Percentiles rank a stretch among this genome's conserved stretches.
These are phyloP conservation scores for Drosophila nigricruria DNA, from an alignment of 2,888 invertebrate genomes.

Conservation along the genomic window DNA sequence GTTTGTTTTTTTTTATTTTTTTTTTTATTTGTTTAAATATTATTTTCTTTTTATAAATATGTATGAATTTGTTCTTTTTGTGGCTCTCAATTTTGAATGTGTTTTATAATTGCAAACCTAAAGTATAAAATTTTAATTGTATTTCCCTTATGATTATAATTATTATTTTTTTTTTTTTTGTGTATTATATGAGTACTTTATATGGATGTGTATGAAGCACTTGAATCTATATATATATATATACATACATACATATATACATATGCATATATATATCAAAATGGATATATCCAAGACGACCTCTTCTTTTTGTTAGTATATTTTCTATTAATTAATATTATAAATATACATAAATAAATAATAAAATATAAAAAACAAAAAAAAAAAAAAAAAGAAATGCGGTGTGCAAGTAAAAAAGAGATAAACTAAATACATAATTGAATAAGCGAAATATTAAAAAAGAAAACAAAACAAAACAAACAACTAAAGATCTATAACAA, in stretches of 20 bases:
- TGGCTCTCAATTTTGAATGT: slow-evolving; percentile 4
- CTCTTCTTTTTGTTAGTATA: slow-evolving; percentile 78
- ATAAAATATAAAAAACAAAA: slow-evolving; percentile 11
- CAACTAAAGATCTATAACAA: slow-evolving; percentile 62
- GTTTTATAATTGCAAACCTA: slow-evolving; percentile 6
- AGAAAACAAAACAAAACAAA: too few species aligned
- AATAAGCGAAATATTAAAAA: slow-evolving; percentile 38
- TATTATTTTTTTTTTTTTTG: slow-evolving; percentile 21
- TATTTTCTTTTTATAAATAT: slow-evolving; percentile 26
- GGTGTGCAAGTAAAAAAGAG: slow-evolving; percentile 48
- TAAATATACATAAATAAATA: slow-evolving; percentile 48
- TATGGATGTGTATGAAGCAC: slow-evolving; percentile 36
- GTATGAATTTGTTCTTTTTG: slow-evolving; percentile 20
- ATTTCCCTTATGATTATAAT: slow-evolving; percentile 11
- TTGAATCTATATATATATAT: slow-evolving; percentile 26
- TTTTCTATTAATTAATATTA: slow-evolving; percentile 77
- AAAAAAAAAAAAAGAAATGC: slow-evolving; percentile 20
- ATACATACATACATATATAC: slow-evolving; percentile 19
- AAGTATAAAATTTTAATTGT: slow-evolving; percentile 24
- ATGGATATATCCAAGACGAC: slow-evolving; percentile 69
- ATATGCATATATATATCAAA: slow-evolving; percentile 24
- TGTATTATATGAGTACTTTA: slow-evolving; percentile 50
- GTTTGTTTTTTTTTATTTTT: slow-evolving; percentile 45
- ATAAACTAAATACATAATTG: slow-evolving; percentile 56
- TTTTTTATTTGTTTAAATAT: slow-evolving; percentile 13